Percentiles rank a stretch among this genome's conserved stretches.
These are phyloP conservation scores for Sceliomorpha sp. DNA, from an alignment of 2,888 invertebrate species.

Conservation along the genomic window DNA sequence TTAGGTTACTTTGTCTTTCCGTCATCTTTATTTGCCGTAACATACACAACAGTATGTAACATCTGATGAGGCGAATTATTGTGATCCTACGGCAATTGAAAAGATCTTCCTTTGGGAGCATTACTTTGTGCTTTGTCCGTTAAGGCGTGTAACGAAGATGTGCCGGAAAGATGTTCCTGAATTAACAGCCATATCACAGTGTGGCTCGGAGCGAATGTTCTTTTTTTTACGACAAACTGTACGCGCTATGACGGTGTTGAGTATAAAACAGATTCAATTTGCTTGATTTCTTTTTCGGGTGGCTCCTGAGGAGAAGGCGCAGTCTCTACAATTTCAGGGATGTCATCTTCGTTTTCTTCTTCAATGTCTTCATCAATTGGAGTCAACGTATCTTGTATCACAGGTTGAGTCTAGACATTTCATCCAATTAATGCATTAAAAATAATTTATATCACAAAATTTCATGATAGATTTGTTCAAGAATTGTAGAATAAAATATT, in stretches of 20 bases:
- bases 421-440: background rate
- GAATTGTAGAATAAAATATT: no score
- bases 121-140: slow-evolving; percentile 69
- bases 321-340: slow-evolving; percentile 90
- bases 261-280: slow-evolving; percentile 88
- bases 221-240: slow-evolving; percentile 51
- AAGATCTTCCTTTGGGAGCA: slow-evolving; percentile 62
- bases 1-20: no score
- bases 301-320: slow-evolving; percentile 82
- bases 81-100: slow-evolving; percentile 18
- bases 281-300: slow-evolving; percentile 83
- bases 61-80: no score
- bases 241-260: slow-evolving; percentile 19
- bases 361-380: slow-evolving; percentile 89
- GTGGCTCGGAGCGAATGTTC: slow-evolving; percentile 75
- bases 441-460: no score
- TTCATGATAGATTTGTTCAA: no score
- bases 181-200: slow-evolving; percentile 73
- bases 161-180: slow-evolving; percentile 56
- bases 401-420: slow-evolving; percentile 82
- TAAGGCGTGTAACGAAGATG: slow-evolving; percentile 62
- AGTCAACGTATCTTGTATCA: slow-evolving; percentile 87
- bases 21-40: no score
- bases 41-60: no score
- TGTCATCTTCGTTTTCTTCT: slow-evolving; percentile 87